These are phyloP conservation scores for Protobothrops mucrosquamatus DNA, from an alignment of 2,113 vertebrate genomes.

Conservation along the genomic window DNA sequence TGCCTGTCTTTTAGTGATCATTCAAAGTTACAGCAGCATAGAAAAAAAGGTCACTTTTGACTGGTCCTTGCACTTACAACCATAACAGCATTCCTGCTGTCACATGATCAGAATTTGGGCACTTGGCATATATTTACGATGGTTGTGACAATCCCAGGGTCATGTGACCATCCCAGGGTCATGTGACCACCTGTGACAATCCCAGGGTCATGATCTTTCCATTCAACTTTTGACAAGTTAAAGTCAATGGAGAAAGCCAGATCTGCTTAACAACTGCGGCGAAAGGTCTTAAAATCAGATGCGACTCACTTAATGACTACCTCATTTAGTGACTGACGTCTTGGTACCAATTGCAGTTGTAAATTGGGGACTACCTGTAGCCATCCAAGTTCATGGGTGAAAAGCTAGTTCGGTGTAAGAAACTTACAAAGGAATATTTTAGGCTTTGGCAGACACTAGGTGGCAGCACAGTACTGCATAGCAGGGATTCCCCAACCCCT, in stretches of 20 bases:
- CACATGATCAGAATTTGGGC: not conserved
- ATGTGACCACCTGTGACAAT: not conserved
- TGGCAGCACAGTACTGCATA: not conserved
- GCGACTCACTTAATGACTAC: too few relatives aligned
- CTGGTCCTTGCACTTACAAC: not conserved
- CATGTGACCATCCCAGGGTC: too few relatives aligned
- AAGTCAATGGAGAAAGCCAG: not conserved
- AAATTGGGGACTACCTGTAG: not conserved
- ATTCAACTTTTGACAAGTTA: not conserved
- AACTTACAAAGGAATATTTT: not conserved
- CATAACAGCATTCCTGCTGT: not conserved
- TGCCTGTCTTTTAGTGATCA: not conserved
- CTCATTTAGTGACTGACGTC: too few relatives aligned
- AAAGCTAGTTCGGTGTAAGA: not conserved
- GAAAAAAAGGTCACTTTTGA: not conserved
- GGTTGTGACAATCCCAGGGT: not conserved
- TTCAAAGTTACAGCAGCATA: not conserved
- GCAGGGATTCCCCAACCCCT: not conserved
- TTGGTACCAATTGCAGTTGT: too few relatives aligned
- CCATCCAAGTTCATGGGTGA: not conserved
- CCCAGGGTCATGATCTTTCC: not conserved
- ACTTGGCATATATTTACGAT: not conserved
- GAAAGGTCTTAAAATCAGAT: too few relatives aligned
- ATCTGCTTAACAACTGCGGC: not conserved
- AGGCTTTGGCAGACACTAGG: not conserved